phyloP scores from a whole-genome alignment of 2,797 vertebrate genomes.

The Pseudopleuronectes americanus region DNA sequence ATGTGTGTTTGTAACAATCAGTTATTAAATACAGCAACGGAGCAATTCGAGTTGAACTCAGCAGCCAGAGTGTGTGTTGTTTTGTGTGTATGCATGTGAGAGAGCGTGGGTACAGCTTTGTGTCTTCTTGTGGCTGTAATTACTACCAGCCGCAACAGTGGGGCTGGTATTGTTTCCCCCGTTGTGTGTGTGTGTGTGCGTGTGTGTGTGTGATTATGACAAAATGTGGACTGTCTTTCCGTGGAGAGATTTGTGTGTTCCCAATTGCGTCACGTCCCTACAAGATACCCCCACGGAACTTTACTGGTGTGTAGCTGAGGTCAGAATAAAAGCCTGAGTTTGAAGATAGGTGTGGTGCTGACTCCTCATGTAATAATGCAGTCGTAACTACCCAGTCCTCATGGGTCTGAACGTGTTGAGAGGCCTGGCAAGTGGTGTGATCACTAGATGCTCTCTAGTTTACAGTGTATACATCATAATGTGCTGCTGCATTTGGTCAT shows the following conservation, averaged over 20 bases:
- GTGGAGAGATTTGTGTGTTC: background rate
- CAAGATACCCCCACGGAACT: no score
- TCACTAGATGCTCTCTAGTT: slow-evolving; percentile 1
- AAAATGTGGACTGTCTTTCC: background rate
- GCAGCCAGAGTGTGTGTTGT: slow-evolving; percentile 1
- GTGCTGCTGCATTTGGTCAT: slow-evolving; percentile 20
- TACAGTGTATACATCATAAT: slow-evolving; percentile 11
- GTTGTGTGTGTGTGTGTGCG: background rate
- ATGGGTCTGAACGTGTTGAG: background rate
- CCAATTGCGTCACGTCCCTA: no score
- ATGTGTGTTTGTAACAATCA: slow-evolving; percentile 68
- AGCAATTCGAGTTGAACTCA: slow-evolving; percentile 13
- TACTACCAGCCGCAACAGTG: background rate
- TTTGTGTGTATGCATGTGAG: slow-evolving; percentile 3
- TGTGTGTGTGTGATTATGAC: background rate
- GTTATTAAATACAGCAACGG: slow-evolving; percentile 70
- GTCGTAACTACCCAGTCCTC: background rate
- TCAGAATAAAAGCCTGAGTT: background rate
- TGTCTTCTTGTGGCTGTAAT: slow-evolving; percentile 13
- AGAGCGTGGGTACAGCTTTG: slow-evolving; percentile 2
- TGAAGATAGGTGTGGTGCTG: background rate
- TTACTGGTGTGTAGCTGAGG: background rate
- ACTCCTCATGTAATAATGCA: background rate
- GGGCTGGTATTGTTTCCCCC: background rate
- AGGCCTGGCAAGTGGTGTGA: background rate